Base-by-base conservation (phyloP, 2,797 vertebrate genomes). In the Brachymystax lenok region DNA sequence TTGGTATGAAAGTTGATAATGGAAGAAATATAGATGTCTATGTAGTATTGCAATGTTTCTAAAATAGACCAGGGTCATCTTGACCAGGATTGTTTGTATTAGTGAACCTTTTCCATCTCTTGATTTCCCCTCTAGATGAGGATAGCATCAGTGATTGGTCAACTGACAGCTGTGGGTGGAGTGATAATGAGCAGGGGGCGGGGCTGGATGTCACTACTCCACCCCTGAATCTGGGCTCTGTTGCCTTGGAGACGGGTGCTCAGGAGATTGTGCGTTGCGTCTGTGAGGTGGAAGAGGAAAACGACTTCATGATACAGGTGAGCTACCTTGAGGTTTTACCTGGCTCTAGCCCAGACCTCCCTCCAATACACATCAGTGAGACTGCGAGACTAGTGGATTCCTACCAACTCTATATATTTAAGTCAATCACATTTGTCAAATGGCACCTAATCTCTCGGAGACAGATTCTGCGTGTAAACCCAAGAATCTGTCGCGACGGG, bases 221-320 rank as follows among this genome's bases (percentile, higher is more conserved):
- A 24, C 95, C 96, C 52, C 93, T 97, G 0, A 97, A 96, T 33
- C 94, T 96, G 54, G 93, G 94, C 86, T 94, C 92, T 0, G 94
- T 95, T 3, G 93, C 93, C 1, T 91, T 94, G 3, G 94, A 94
- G 74, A 95, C 92, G 59, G 94, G 86, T 21, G 95, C 95, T 78
- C 96, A 95, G 82, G 97, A 98, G 87, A 94, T 97, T 0, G 96
- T 99, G 74, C 95, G 97, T 1, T 98, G 98, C 74, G 94, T 98
- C 91, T 99, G 98, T 85, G 96, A 97, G 89, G 95, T 97, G 78
- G 96, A 98, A 83, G 98, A 98, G 80, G 97, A 99, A 91, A 98
- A 98, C 83, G 97, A 98, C 89, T 99, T 99, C 90, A 99, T 99
- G 97, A 98, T 99, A 88, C 98, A 99, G 95, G 97, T 98, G 89